A percentile compares a stretch with the other conserved stretches of the same genome.
phyloP scores from a whole-genome alignment of 2,888 invertebrate species.

The Aproaerema taeniolella region DNA sequence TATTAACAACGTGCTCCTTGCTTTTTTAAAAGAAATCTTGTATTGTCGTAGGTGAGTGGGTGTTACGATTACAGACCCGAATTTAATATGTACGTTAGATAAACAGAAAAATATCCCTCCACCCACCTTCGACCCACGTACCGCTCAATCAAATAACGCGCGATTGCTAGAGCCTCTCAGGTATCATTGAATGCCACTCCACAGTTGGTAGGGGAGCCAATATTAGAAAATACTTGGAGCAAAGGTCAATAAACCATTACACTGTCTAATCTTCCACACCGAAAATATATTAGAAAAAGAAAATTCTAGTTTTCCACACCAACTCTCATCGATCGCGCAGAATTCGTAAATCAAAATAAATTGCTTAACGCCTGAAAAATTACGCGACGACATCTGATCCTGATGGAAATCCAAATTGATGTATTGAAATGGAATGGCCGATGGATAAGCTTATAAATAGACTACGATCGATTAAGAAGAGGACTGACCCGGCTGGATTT shows the following conservation, averaged over 20 bases:
- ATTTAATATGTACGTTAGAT: too few species aligned
- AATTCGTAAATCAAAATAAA: constrained; percentile 18
- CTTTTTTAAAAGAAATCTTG: too few species aligned
- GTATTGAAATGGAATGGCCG: constrained; percentile 3
- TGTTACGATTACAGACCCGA: too few species aligned
- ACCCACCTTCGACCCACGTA: background rate
- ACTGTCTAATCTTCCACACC: constrained; percentile 12
- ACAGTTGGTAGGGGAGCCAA: constrained; percentile 9
- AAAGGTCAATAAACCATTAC: constrained; percentile 12
- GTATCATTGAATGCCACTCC: constrained; percentile 12
- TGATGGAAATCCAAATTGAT: constrained; percentile 9
- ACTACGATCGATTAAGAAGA: constrained; percentile 21
- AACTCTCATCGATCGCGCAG: constrained; percentile 12
- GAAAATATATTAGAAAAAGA: background rate
- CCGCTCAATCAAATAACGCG: constrained; percentile 6
- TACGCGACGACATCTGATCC: constrained; percentile 16
- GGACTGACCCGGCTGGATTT: constrained; percentile 24
- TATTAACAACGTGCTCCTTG: too few species aligned
- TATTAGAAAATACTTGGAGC: constrained; percentile 13
- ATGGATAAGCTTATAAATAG: constrained; percentile 21
- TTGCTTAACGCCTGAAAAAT: constrained; percentile 23
- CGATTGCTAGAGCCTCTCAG: constrained; percentile 1
- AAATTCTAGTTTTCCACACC: constrained; percentile 2
- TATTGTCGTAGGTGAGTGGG: too few species aligned
- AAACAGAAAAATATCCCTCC: background rate